Evolutionary conservation across 2,797 vertebrate genomes (phyloP).

Genomic region (Eulemur coronatus): DNA sequence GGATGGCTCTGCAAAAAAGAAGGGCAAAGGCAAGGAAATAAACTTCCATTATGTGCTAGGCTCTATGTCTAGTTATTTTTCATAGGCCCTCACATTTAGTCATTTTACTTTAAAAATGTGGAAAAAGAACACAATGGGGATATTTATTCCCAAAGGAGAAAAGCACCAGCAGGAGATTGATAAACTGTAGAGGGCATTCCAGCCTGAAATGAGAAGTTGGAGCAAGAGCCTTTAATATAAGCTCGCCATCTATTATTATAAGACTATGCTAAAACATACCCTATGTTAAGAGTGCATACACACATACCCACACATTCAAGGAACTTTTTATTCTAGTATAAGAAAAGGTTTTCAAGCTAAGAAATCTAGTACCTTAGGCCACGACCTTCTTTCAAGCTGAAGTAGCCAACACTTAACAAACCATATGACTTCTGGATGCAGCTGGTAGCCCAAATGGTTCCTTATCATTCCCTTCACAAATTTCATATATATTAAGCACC

Average conservation of each 20-base stretch:
- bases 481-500: not conserved
- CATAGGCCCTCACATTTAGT: not conserved
- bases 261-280: not conserved
- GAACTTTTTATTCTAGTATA: not conserved
- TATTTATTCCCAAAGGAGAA: conserved; percentile 10
- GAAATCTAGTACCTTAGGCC: not conserved
- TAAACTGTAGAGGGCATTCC: not conserved
- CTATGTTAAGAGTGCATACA: not conserved
- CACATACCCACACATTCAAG: not conserved
- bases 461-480: not conserved
- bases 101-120: not conserved
- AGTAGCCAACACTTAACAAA: not conserved
- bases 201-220: not conserved
- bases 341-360: not conserved
- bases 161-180: not conserved
- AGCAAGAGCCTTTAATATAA: not conserved
- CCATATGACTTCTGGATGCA: not conserved
- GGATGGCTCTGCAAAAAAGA: not conserved
- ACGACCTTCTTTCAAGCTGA: not conserved
- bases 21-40: not conserved
- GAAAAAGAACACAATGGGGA: not conserved
- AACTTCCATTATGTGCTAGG: not conserved
- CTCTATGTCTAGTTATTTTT: not conserved
- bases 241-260: not conserved
- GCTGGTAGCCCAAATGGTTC: not conserved